These are phyloP conservation scores for Cuniculus paca DNA, from an alignment of 2,797 vertebrate genomes.

Conservation along the genomic window DNA sequence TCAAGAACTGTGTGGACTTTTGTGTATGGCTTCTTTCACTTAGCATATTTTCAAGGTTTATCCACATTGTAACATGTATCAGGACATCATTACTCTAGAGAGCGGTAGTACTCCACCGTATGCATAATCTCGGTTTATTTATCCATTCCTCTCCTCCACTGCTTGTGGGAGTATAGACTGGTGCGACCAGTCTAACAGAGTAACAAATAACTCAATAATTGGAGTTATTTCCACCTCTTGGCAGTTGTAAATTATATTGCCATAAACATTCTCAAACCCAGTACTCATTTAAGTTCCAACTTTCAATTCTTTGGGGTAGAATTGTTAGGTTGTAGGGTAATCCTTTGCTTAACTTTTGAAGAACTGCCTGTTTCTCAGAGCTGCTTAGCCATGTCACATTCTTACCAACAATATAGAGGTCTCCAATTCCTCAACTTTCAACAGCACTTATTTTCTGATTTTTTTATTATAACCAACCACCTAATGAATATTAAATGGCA, in stretches of 20 bases:
- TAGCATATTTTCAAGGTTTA: neutral
- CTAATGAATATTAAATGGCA: no score
- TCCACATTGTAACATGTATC: rapidly evolving
- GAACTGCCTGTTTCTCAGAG: neutral
- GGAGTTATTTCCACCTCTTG: no score
- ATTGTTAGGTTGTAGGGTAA: rapidly evolving
- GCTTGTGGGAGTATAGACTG: no score
- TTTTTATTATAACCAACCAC: neutral
- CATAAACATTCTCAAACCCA: neutral
- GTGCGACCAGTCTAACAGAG: no score
- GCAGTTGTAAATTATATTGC: neutral
- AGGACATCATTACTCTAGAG: neutral
- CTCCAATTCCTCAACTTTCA: neutral
- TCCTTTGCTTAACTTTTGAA: neutral
- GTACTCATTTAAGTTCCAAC: no score
- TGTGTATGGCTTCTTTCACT: neutral
- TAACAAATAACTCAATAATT: no score
- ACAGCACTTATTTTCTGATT: neutral
- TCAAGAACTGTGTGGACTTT: neutral
- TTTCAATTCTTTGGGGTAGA: neutral
- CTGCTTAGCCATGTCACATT: neutral
- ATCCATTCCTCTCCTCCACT: neutral
- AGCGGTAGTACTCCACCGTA: neutral
- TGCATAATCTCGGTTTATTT: neutral
- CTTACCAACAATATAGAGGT: neutral